phyloP scores from a whole-genome alignment of 2,888 invertebrate species.

The Athrips mouffetella region DNA sequence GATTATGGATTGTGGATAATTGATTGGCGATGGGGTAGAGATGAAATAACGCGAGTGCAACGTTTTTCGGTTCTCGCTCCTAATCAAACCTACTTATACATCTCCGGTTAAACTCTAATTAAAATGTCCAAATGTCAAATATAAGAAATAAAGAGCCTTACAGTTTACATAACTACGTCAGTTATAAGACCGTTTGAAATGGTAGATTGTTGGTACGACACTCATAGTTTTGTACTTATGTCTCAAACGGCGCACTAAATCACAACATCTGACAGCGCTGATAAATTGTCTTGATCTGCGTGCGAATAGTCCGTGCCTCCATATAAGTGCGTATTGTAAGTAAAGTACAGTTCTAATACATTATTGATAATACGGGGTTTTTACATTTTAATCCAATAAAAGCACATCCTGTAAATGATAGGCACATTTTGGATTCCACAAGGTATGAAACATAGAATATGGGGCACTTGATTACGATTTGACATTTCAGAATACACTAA shows the following conservation, averaged over 20 bases:
- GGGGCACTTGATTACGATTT: background rate
- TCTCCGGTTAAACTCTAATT: no score
- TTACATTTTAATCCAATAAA: conserved; percentile 12
- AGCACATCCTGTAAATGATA: conserved; percentile 4
- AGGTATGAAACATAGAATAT: background rate
- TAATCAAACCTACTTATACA: no score
- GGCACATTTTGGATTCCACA: background rate
- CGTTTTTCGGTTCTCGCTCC: conserved; percentile 10
- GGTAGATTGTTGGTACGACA: conserved; percentile 25
- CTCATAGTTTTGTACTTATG: conserved; percentile 20
- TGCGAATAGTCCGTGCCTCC: conserved; percentile 26
- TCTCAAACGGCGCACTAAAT: conserved; percentile 37
- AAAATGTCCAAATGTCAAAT: no score
- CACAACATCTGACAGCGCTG: conserved; percentile 47
- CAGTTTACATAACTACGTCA: background rate
- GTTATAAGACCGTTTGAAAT: background rate
- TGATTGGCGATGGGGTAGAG: conserved; percentile 54
- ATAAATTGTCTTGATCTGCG: conserved; percentile 45
- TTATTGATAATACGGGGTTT: conserved; percentile 28
- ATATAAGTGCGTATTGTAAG: conserved; percentile 19
- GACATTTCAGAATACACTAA: background rate
- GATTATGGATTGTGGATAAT: conserved; percentile 70
- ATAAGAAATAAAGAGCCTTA: background rate
- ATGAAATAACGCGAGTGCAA: conserved; percentile 45
- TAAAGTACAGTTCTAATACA: conserved; percentile 25